Evolutionary conservation across 2,797 vertebrate species (phyloP).

Genomic region (Intellagama lesueurii): DNA sequence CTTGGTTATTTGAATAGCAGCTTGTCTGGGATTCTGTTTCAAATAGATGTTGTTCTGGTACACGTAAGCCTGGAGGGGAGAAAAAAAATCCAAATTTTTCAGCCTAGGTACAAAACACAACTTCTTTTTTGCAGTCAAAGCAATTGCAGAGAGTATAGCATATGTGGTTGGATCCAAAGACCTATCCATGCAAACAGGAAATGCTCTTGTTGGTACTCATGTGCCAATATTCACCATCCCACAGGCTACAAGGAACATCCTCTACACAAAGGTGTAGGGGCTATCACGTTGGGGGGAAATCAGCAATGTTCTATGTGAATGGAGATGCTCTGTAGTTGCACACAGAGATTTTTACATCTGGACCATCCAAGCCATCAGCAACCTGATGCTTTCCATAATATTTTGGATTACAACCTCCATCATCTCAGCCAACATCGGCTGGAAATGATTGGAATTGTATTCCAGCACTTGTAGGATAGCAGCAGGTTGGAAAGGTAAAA

Average conservation of each 20-base stretch:
- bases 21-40: conserved; percentile 78
- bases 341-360: background rate
- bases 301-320: background rate
- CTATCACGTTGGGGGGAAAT: background rate
- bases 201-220: background rate
- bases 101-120: conserved; percentile 4
- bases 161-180: background rate
- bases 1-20: conserved; percentile 84
- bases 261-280: background rate
- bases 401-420: background rate
- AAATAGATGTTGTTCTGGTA: conserved; percentile 91
- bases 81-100: conserved; percentile 26
- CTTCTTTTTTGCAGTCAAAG: conserved; percentile 14
- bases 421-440: background rate
- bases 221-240: background rate
- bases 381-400: background rate
- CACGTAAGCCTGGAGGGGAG: conserved; percentile 85
- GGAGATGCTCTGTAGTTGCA: background rate
- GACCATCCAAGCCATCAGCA: background rate
- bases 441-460: background rate
- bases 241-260: background rate
- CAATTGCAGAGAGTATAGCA: background rate
- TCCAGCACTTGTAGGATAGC: background rate
- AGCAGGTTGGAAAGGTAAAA: background rate
- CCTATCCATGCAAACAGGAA: background rate